Conservation (phyloP, 2,113 vertebrate genomes). For the Dryoscopus gambensis region DNA sequence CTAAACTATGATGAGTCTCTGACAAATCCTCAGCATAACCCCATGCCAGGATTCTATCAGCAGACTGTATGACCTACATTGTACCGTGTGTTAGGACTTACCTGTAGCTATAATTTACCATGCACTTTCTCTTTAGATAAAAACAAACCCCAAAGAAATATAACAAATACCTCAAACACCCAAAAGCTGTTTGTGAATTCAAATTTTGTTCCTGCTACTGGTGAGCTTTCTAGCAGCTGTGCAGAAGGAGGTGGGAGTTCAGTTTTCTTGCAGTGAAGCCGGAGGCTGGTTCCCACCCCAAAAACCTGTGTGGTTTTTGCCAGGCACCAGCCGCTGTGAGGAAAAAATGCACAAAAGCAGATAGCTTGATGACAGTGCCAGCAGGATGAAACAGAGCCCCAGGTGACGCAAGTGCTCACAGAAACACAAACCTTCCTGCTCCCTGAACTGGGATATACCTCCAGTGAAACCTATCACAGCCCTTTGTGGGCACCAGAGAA, state of each 20-base stretch:
- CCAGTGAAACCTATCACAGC: neutral
- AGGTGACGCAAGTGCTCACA: neutral
- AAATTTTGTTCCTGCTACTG: neutral
- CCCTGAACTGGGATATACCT: neutral
- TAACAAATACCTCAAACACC: neutral
- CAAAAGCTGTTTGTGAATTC: neutral
- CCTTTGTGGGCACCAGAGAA: neutral
- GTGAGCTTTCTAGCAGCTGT: neutral
- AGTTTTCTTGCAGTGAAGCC: neutral
- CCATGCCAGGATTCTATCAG: neutral
- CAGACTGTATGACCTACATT: neutral
- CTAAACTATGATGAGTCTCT: neutral
- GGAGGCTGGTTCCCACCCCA: neutral
- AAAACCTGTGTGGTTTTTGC: neutral
- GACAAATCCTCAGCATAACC: neutral
- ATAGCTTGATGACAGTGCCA: neutral
- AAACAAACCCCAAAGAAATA: neutral
- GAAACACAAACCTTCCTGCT: neutral
- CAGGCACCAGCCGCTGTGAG: neutral
- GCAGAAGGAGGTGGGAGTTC: neutral
- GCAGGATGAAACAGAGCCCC: neutral
- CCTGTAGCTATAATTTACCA: neutral
- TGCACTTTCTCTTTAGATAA: neutral
- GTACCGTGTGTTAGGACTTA: neutral
- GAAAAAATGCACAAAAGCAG: neutral